Base-by-base conservation (phyloP, 2,797 vertebrate species). In the Moxostoma hubbsi region DNA sequence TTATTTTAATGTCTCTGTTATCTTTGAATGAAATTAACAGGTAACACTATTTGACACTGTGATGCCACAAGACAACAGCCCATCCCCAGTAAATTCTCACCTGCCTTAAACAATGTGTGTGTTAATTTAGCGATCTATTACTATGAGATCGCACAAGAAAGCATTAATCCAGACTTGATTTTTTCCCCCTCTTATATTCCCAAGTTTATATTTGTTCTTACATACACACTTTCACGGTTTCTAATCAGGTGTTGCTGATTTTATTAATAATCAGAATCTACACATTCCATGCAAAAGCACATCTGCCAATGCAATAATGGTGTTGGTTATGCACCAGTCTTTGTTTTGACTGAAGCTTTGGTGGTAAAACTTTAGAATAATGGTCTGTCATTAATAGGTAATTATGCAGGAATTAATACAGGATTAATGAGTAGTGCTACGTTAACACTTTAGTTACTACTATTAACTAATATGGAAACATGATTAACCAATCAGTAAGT, bases 271-370 rank as follows among this genome's bases (percentile, higher is more conserved):
- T 83, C 69, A 18, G 18, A 18, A 18, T 18, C 47, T 79, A 82
- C 73, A 68, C 79, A 76, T 81, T 76, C 58, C 68, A 64, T 18
- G 67, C 58, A 55, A 75, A 79, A 46, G 65, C 74, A 75, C 77
- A 81, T 80, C 77, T 85, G 82, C 78, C 84, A 80, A 69, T 53
- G 54, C 70, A 53, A 13, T 83, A 85, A 85, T 85, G 62, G 65
- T 11, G 53, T 75, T 83, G 82, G 80, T 83, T 82, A 63, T 82
- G 65, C 50, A 50, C 62, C 6, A 8, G 61, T 58, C 11, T 69
- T 58, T 81, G 74, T 75, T 49, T 74, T 66, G 72, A 75, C 72
- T 61, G 36, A 79, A 73, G 73, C 82, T 18, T 18, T 18, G 18
- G 18, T 18, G 18, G 18, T 18, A 18, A 18, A 18, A 18, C 18